Base-by-base conservation (phyloP, 2,113 vertebrate species). In the Cyanocitta stelleri region DNA sequence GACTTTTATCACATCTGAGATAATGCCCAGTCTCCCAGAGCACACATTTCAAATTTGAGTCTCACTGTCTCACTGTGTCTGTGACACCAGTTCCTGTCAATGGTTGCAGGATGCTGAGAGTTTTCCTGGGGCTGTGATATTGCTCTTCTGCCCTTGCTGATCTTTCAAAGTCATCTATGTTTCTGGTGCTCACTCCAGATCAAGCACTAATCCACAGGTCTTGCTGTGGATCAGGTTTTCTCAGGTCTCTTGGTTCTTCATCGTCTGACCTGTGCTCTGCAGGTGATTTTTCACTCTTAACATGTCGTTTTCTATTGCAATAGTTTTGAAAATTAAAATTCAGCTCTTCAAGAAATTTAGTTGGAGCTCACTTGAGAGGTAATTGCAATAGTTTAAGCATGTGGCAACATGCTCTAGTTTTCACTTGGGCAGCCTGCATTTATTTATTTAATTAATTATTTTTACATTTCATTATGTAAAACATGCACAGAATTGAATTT, bases 241-340 rank as follows among this genome's bases (percentile, higher is more conserved):
- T 80, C 55, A 35, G 33, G 20, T 72, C 8, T 84, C 14, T 54
- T 54, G 5, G 9, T 37, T 86, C 21, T 39, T 90, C 11, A 3
- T 59, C 1, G 0, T 5, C 35, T 41, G 35, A 32, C 8, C 29
- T 56, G n/a, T 46, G 14, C 9, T 86, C 15, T 43, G 39, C 37
- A 48, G 35, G 6, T 44, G 37, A 14, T 69, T 95, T 87, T 66
- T 23, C 15, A 24, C 51, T 59, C 2, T 75, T 90, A 73, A 13
- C 5, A 2, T 30, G 39, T 13, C 32, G 11, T 52, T 95, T 82
- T 56, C 52, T 10, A 11, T n/a, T 87, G n/a, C 41, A 79, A 5
- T 51, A n/a, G 8, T 75, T 81, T 43, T 55, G 27, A 85, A 93
- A 79, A 89, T 48, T 64, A 90, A 87, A 94, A 85, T 85, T 77